Evolutionary conservation across 92 coral and sea anemone species (phyloP).

Genomic region (Phenganax marumi): DNA sequence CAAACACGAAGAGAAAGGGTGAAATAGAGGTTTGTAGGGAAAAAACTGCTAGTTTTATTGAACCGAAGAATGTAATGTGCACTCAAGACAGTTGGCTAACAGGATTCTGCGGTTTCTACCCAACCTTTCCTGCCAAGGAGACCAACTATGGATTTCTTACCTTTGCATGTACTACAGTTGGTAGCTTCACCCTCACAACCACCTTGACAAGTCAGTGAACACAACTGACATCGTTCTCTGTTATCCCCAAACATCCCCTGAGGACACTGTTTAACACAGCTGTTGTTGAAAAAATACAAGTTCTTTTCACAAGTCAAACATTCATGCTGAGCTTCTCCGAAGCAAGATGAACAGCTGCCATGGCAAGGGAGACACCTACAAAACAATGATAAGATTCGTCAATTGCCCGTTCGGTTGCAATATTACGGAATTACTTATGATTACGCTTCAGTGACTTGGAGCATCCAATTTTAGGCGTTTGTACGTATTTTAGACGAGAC

Average conservation of each 20-base stretch:
- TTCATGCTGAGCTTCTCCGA: constrained; percentile 55
- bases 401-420: not conserved
- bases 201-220: constrained; percentile 63
- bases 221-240: constrained; percentile 61
- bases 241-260: constrained; percentile 62
- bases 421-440: too few relatives aligned
- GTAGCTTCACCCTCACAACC: constrained; percentile 65
- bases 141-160: constrained; percentile 36
- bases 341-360: constrained; percentile 70
- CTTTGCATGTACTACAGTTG: constrained; percentile 74
- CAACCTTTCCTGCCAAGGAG: too few relatives aligned
- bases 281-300: constrained; percentile 53
- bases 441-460: not conserved
- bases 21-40: too few relatives aligned
- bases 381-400: not conserved
- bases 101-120: too few relatives aligned
- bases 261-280: constrained; percentile 76
- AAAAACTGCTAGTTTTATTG: too few relatives aligned
- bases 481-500: too few relatives aligned
- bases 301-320: constrained; percentile 75
- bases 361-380: constrained; percentile 71
- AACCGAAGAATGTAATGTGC: too few relatives aligned
- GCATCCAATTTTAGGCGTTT: too few relatives aligned
- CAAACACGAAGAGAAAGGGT: too few relatives aligned
- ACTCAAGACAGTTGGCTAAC: too few relatives aligned